phyloP scores from a whole-genome alignment of 2,888 invertebrate species.

The Drosophila birchii region DNA sequence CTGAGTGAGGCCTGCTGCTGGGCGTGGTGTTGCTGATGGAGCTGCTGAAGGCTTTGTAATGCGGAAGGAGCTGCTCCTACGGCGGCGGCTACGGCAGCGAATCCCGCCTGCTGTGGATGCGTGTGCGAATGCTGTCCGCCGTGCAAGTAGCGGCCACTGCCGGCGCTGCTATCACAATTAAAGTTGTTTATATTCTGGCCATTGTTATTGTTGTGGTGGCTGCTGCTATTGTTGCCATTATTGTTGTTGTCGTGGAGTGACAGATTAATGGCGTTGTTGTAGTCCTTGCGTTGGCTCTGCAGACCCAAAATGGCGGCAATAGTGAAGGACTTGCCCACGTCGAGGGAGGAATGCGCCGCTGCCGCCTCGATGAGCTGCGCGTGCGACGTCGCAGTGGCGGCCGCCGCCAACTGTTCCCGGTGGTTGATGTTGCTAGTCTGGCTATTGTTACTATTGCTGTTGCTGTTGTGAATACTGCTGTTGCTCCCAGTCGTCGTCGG shows the following conservation, averaged over 20 bases:
- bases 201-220: conserved; percentile 49
- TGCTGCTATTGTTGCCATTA: conserved; percentile 47
- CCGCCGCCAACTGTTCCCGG: conserved; percentile 66
- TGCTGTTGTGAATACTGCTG: conserved; percentile 47
- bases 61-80: conserved; percentile 82
- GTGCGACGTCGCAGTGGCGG: conserved; percentile 71
- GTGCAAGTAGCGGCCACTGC: conserved; percentile 71
- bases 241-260: conserved; percentile 81
- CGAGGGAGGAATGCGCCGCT: conserved; percentile 83
- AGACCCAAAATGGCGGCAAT: conserved; percentile 94
- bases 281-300: conserved; percentile 85
- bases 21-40: conserved; percentile 85
- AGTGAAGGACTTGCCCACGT: conserved; percentile 91
- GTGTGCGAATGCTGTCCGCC: conserved; percentile 57
- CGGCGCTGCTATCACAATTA: conserved; percentile 82
- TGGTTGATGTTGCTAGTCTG: conserved; percentile 52
- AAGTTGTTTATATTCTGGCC: conserved; percentile 79
- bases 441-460: conserved; percentile 50
- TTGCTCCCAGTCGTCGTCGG: conserved; percentile 48
- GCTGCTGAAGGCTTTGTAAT: conserved; percentile 84
- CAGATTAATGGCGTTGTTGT: conserved; percentile 84
- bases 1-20: conserved; percentile 80
- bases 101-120: conserved; percentile 71
- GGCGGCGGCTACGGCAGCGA: conserved; percentile 76
- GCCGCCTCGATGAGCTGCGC: conserved; percentile 80